These are phyloP conservation scores for Mus minutoides DNA, from an alignment of 2,797 vertebrate species.

Conservation along the genomic window DNA sequence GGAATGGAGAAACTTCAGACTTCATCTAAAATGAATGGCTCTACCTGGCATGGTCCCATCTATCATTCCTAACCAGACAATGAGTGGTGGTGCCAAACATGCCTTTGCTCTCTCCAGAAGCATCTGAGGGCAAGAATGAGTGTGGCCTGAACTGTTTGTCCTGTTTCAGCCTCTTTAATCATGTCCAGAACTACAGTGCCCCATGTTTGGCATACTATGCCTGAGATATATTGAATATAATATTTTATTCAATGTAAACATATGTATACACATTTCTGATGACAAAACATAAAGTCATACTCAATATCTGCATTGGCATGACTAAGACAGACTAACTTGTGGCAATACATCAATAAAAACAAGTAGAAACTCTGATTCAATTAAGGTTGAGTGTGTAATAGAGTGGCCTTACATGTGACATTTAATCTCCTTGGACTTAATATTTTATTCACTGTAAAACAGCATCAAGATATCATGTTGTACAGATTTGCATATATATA, in stretches of 20 bases:
- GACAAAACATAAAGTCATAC: neutral
- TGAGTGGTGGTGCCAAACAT: neutral
- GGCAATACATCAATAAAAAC: neutral
- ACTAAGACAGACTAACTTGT: neutral
- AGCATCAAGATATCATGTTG: neutral
- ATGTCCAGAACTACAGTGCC: neutral
- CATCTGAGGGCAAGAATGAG: neutral
- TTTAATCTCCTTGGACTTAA: neutral
- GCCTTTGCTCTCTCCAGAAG: neutral
- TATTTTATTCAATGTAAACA: constrained; percentile 19
- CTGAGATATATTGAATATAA: neutral
- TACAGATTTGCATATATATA: neutral
- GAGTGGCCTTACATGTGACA: neutral
- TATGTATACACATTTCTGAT: neutral
- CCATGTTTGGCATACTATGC: neutral
- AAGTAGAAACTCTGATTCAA: neutral
- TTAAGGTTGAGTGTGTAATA: neutral
- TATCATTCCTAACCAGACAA: neutral
- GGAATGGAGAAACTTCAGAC: neutral
- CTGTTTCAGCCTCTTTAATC: neutral
- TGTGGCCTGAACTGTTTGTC: neutral
- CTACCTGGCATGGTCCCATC: neutral
- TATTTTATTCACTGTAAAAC: constrained; percentile 45
- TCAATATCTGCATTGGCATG: neutral
- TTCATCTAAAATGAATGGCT: neutral